Conservation (phyloP, 2,888 invertebrate genomes). For the Malthinus seriepunctatus region DNA sequence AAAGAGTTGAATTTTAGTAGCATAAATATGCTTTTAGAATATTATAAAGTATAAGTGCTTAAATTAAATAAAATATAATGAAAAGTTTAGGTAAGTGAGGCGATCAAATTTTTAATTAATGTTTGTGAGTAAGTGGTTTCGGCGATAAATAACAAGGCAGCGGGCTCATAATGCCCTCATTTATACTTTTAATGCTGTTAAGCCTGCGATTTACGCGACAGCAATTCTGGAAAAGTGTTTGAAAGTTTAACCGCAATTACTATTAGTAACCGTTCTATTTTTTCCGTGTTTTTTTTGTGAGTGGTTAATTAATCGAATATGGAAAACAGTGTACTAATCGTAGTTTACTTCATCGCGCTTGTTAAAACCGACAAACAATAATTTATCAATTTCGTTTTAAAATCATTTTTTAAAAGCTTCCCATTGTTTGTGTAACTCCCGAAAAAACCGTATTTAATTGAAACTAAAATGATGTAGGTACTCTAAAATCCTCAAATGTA, state of each 20-base stretch:
- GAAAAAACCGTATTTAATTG: too few species aligned
- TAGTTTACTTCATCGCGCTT: slow-evolving; percentile 12
- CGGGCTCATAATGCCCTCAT: slow-evolving; percentile 29
- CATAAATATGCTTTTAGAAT: too few species aligned
- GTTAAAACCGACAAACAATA: too few species aligned
- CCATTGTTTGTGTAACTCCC: too few species aligned
- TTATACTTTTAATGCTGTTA: slow-evolving; percentile 35
- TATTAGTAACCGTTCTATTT: slow-evolving; percentile 30
- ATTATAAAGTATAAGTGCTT: too few species aligned
- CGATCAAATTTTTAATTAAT: slow-evolving; percentile 33
- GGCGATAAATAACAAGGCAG: slow-evolving; percentile 33
- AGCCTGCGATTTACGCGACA: slow-evolving; percentile 35
- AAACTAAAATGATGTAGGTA: too few species aligned
- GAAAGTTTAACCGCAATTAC: slow-evolving; percentile 35
- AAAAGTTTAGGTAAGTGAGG: slow-evolving; percentile 13
- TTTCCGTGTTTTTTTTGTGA: slow-evolving; percentile 8
- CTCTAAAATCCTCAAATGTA: too few species aligned
- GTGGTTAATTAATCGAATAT: slow-evolving; percentile 29
- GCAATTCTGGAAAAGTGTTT: slow-evolving; percentile 34
- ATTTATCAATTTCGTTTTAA: too few species aligned
- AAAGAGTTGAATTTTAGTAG: too few species aligned
- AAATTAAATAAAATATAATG: background rate
- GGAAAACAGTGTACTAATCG: slow-evolving; percentile 23
- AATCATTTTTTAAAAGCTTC: too few species aligned
- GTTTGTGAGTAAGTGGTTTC: slow-evolving; percentile 33